Evolutionary conservation across 2,888 invertebrate genomes (phyloP), one percentile per base, ranked within the genome.

Genomic region (Sthenelais limicola): DNA sequence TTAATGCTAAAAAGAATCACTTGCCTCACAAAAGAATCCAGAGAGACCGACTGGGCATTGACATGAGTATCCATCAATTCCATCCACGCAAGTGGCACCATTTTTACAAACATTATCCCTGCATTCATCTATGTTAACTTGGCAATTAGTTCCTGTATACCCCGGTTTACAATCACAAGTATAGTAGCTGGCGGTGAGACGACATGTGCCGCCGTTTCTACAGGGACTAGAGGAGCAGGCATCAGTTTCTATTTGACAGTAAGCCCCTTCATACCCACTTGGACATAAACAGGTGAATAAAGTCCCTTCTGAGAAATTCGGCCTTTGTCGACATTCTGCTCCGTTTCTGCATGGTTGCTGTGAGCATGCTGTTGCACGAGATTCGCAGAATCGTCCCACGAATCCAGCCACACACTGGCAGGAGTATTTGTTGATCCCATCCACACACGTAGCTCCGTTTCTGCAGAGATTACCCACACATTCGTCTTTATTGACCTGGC

Each of bases 21-120:
- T 67, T 43, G 48, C 67, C 67, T 67, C 28, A 48, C 67, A 67
- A 32, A 48, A 24, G 3, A 5, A 21, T 2, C 67, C 67, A 15
- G 48, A 47, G 30, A 48, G 43, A 3, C 67, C 56, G 5, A n/a
- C 28, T 1, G 70, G 54, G 54, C 76, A 76, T 15, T 24, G n/a
- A 33, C 76, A 76, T 21, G n/a, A 30, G 56, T 76, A 76, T 18
- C 69, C 71, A 24, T 67, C 68, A 18, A 71, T 51, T 4, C 7
- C 33, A 32, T 73, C 72, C 30, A 33, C 43, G 58, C 76, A 76
- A 4, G 43, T 96, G 73, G 96, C 97, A 79, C 96, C 95, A 88
- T 97, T 97, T 84, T 94, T 93, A 88, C 97, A 97, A 0, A 97
- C 97, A 88, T 54, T n/a, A 4, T 21, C n/a, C 1, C 7, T 5